Conservation (phyloP, 1,140 invertebrate species). For the Drosophila malerkotliana region DNA sequence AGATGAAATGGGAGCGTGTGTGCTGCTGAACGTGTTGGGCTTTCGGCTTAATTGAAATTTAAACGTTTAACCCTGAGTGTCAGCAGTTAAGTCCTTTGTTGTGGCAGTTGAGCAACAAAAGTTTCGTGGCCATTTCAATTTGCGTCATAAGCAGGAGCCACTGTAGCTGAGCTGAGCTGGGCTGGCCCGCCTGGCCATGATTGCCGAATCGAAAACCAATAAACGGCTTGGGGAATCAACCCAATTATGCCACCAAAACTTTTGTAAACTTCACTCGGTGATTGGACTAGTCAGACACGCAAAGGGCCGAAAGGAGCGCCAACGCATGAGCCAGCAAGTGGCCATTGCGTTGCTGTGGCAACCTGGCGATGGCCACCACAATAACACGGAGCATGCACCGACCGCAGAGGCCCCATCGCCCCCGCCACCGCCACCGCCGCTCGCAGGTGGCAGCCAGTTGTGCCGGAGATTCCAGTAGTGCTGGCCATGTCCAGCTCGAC, state of each 20-base stretch:
- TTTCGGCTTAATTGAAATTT: constrained; percentile 81
- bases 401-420: constrained; percentile 19
- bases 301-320: constrained; percentile 33
- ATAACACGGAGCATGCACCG: constrained; percentile 79
- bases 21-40: constrained; percentile 31
- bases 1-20: constrained; percentile 5
- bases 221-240: constrained; percentile 68
- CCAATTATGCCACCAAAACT: constrained; percentile 68
- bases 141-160: constrained; percentile 6
- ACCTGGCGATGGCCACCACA: constrained; percentile 68
- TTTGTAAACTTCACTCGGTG: constrained; percentile 53
- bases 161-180: constrained; percentile 4
- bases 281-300: constrained; percentile 51
- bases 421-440: constrained; percentile 2
- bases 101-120: constrained; percentile 38
- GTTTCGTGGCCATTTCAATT: constrained; percentile 62
- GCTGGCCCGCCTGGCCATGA: constrained; percentile 17
- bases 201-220: constrained; percentile 60
- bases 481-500: constrained; percentile 43
- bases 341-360: constrained; percentile 61
- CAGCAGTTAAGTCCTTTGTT: constrained; percentile 61
- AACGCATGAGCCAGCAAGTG: constrained; percentile 41
- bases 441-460: constrained; percentile 54
- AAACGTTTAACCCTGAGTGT: constrained; percentile 73
- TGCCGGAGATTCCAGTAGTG: constrained; percentile 67